phyloP scores from a whole-genome alignment of 2,113 vertebrate species.

The Zeus faber region DNA sequence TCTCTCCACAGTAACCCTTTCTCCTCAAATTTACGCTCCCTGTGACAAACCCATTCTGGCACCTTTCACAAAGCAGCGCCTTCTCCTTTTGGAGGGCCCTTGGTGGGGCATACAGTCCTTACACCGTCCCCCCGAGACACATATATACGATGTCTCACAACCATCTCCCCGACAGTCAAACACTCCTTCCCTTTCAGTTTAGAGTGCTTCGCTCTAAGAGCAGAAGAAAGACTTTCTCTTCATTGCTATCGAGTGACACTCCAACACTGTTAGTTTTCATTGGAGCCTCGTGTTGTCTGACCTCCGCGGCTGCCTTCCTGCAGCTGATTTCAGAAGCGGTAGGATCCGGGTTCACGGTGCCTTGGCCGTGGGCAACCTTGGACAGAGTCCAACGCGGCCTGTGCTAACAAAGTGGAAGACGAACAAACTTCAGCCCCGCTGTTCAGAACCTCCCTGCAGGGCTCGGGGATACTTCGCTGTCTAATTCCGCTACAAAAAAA shows the following conservation, averaged over 20 bases:
- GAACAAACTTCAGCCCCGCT: slow-evolving; percentile 27
- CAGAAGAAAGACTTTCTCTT: slow-evolving; percentile 22
- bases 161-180: slow-evolving; percentile 15
- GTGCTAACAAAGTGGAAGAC: too few relatives aligned
- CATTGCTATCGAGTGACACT: slow-evolving; percentile 46
- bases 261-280: slow-evolving; percentile 43
- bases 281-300: slow-evolving; percentile 32
- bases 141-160: slow-evolving; percentile 25
- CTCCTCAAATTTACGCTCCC: slow-evolving; percentile 75
- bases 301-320: slow-evolving; percentile 30
- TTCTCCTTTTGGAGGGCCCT: slow-evolving; percentile 49
- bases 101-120: slow-evolving; percentile 33
- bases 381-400: slow-evolving; percentile 36
- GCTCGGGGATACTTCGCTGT: slow-evolving; percentile 35
- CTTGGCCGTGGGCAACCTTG: too few relatives aligned
- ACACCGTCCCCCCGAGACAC: slow-evolving; percentile 25
- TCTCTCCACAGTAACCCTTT: slow-evolving; percentile 70
- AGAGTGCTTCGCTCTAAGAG: too few relatives aligned
- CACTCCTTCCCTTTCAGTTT: slow-evolving; percentile 18
- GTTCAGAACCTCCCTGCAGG: slow-evolving; percentile 42
- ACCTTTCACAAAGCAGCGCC: slow-evolving; percentile 70
- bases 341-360: too few relatives aligned
- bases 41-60: slow-evolving; percentile 87
- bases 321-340: slow-evolving; percentile 37
- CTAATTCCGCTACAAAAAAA: slow-evolving; percentile 49